phyloP scores from a whole-genome alignment of 2,888 invertebrate species.

The Clusia tigrina region DNA sequence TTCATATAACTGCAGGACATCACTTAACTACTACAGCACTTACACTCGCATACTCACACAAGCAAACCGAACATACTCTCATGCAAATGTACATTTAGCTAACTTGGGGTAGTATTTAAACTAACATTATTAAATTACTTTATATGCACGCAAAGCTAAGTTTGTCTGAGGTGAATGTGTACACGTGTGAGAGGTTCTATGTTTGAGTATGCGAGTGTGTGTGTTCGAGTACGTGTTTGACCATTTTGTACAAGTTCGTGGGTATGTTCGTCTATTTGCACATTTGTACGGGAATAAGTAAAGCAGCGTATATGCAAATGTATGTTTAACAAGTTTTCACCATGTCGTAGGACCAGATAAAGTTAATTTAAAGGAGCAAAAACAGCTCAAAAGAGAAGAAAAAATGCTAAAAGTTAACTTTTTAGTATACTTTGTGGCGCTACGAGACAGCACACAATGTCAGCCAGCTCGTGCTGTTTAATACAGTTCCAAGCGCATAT shows the following conservation, averaged over 20 bases:
- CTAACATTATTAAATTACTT: slow-evolving; percentile 6
- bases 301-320: background rate
- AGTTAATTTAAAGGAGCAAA: slow-evolving; percentile 1
- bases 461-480: no score
- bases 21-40: background rate
- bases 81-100: slow-evolving; percentile 2
- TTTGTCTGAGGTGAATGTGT: background rate
- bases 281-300: background rate
- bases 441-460: no score
- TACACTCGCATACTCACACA: background rate
- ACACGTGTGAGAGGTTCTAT: no score
- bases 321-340: slow-evolving; percentile 4
- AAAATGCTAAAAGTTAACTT: background rate
- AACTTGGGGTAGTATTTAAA: background rate
- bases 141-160: background rate
- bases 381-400: background rate
- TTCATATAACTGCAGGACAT: background rate
- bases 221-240: no score
- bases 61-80: background rate
- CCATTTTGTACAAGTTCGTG: background rate
- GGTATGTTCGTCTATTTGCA: background rate
- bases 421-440: background rate
- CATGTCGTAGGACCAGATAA: background rate
- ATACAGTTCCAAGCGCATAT: no score
- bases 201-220: background rate